Evolutionary conservation across 1,140 invertebrate genomes (phyloP), one percentile per base, ranked within the genome.

Genomic region (Mya arenaria): DNA sequence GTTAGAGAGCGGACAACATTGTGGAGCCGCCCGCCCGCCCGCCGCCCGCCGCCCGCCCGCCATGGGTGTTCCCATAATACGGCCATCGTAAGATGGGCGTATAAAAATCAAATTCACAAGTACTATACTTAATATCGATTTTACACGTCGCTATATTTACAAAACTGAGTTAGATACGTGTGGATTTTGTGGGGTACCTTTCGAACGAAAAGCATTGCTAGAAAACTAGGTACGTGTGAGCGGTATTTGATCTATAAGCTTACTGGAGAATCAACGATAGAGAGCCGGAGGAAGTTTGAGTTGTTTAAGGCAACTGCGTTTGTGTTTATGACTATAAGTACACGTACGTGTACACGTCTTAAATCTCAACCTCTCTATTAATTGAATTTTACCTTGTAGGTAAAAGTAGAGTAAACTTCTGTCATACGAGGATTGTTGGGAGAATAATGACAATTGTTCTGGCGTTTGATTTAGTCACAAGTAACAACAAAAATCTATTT

Each of bases 381-480:
- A 62, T 62, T 62, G 58, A 62, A 62, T 6, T 15, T 62, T 62
- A 62, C 58, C 58, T 62, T 62, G 23, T 62, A 56, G 58, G 58
- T 62, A 62, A 62, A 62, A 62, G 58, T 62, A 62, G 58, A 62
- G 58, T 28, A 62, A 15, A 62, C 58, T 62, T 62, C 58, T 62
- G 58, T 30, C 58, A 62, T 62, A 56, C 58, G 58, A 62, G 6
- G 58, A 62, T 62, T 62, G 58, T 62, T 62, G 23, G 58, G 58
- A 62, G 23, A 62, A 62, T 62, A 62, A 62, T 62, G 13, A 62
- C 58, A 62, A 62, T 62, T 25, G 58, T 62, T 62, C 58, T 62
- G 58, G 58, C 58, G 23, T 62, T 62, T 62, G 58, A 62, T 62
- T 62, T 15, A 62, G 58, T 62, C 58, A 62, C 6, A 62, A 62